phyloP scores from a whole-genome alignment of 2,797 vertebrate genomes.

The Synaphobranchus kaupii region DNA sequence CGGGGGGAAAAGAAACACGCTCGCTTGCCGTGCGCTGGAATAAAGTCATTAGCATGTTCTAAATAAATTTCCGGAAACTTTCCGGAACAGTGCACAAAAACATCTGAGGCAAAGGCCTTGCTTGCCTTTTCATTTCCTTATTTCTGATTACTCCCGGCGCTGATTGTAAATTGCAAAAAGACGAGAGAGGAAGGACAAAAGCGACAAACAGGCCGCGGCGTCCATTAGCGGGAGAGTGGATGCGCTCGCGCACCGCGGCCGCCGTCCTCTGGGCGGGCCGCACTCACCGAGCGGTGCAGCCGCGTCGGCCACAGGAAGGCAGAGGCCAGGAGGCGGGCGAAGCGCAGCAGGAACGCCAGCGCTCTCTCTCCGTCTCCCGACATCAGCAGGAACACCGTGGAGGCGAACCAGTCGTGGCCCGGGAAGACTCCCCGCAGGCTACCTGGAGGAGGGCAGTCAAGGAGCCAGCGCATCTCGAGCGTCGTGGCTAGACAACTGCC shows the following conservation, averaged over 20 bases:
- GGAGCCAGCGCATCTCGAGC: background rate
- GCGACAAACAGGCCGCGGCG: background rate
- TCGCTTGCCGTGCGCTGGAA: background rate
- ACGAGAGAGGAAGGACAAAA: background rate
- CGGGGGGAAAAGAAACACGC: background rate
- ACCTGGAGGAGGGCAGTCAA: conserved; percentile 58
- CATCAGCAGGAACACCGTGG: conserved; percentile 89
- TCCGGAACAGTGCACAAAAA: conserved; percentile 5
- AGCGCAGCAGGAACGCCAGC: conserved; percentile 75
- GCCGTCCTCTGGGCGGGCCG: background rate
- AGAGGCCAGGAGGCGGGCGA: conserved; percentile 82
- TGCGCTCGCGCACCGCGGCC: background rate
- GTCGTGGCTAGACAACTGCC: background rate
- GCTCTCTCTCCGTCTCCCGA: conserved; percentile 76
- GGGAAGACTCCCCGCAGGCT: conserved; percentile 71
- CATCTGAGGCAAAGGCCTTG: background rate
- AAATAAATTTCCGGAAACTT: background rate
- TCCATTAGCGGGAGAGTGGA: background rate
- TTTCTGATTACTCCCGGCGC: background rate
- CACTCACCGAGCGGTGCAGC: conserved; percentile 85
- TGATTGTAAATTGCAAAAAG: background rate
- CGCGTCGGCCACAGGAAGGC: conserved; percentile 89
- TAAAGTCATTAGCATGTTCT: background rate
- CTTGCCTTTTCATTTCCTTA: background rate
- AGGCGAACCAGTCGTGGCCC: conserved; percentile 91